Evolutionary conservation across 2,113 vertebrate species (phyloP), one percentile per base, ranked within the genome.

Genomic region (Lonchura striata): DNA sequence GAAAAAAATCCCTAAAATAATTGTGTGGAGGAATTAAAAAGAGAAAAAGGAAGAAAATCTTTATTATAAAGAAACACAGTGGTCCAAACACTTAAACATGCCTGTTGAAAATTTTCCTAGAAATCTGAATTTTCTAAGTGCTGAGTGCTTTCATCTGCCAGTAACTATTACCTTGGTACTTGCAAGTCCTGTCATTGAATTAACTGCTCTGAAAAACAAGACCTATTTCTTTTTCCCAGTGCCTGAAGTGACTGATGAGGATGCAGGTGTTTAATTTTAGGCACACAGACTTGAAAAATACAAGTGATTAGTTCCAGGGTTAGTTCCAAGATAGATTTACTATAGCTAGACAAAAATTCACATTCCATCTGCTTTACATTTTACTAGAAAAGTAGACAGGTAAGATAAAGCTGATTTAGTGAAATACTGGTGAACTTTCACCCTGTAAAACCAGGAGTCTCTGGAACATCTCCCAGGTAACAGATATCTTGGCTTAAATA

Each of bases 231-330:
- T 22, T 17, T 49, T 87, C 82, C 27, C 59, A 59, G n/a, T 15
- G 31, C 71, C 85, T 74, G 54, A 72, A 89, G 91, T 65, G 75
- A 91, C 50, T 82, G 70, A 90, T 92, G 54, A 2, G 2, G 80
- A 84, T 89, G 49, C 42, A 95, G 50, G 16, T 80, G 27, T 50
- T 75, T 91, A 90, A 94, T 72, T 95, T 94, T 70, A 95, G 71
- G 59, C 63, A 91, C 3, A 23, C 0, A 85, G 37, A 56, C 68
- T 90, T 96, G 91, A 95, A 90, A 97, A 92, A 92, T 76, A 63
- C 50, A 89, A 85, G 84, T 89, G 75, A 91, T 94, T 91, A 84
- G 82, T 95, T 95, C 66, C 87, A 87, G 81, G 57, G 70, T 69
- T 94, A 91, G 74, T 76, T 82, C 59, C 70, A 59, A 89, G 61